Conservation (phyloP, 2,113 vertebrate species). For the Catharus fuscescens region DNA sequence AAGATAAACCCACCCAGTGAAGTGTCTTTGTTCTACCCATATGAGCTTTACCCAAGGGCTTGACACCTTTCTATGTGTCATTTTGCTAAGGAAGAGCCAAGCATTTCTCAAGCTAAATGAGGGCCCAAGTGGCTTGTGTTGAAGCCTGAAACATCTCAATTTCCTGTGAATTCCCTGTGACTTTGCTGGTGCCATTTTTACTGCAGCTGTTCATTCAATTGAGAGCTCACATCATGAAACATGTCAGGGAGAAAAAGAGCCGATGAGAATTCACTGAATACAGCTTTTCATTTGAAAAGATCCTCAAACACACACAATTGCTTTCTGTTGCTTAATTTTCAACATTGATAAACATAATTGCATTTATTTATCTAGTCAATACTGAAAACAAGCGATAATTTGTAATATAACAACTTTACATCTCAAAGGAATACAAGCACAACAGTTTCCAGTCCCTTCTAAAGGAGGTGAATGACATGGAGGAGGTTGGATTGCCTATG, state of each 20-base stretch:
- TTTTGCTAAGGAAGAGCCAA: background rate
- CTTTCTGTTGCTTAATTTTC: conserved; percentile 78
- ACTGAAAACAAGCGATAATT: conserved; percentile 81
- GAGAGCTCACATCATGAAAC: conserved; percentile 56
- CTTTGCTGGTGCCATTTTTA: conserved; percentile 28
- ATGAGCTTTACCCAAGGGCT: background rate
- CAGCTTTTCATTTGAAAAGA: conserved; percentile 75
- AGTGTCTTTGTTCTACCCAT: background rate
- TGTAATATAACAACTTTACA: conserved; percentile 69
- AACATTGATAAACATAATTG: conserved; percentile 78
- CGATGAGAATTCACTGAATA: conserved; percentile 68
- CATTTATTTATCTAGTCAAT: conserved; percentile 80
- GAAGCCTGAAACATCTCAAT: background rate
- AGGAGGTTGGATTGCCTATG: background rate
- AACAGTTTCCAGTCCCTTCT: conserved; percentile 56
- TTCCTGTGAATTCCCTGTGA: conserved; percentile 13
- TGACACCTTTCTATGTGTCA: background rate
- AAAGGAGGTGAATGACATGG: background rate
- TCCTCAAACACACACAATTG: conserved; percentile 72
- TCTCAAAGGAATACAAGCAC: conserved; percentile 67
- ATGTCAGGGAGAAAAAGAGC: conserved; percentile 34
- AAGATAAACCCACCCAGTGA: accelerated
- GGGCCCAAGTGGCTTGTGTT: background rate
- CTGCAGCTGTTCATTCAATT: conserved; percentile 73
- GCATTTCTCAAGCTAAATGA: background rate